Evolutionary conservation across 2,113 vertebrate genomes (phyloP).

Genomic region (Pipa parva): DNA sequence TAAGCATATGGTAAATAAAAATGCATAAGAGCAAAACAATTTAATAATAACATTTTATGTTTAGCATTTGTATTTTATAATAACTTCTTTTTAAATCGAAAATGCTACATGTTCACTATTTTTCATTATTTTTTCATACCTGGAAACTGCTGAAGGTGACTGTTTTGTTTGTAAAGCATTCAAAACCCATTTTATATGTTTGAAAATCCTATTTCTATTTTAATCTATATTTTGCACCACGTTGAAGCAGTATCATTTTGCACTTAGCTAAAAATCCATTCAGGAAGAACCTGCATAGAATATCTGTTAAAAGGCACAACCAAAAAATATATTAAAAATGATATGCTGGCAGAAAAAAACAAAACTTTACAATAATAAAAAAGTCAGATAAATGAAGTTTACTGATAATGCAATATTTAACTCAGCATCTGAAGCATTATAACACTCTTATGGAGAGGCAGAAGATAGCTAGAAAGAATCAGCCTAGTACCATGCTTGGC

Average conservation of each 20-base stretch:
- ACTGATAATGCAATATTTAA: background rate
- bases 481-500: background rate
- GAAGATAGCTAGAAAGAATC: background rate
- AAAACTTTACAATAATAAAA: background rate
- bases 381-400: background rate
- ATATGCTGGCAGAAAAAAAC: background rate
- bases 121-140: constrained; percentile 36
- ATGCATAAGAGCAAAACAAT: background rate
- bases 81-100: constrained; percentile 20
- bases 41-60: background rate
- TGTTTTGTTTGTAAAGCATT: constrained; percentile 18
- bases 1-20: background rate
- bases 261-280: constrained; percentile 10
- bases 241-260: constrained; percentile 28
- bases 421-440: background rate
- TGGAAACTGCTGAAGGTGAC: constrained; percentile 28
- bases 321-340: background rate
- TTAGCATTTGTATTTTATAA: background rate
- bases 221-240: constrained; percentile 19
- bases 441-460: background rate
- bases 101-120: constrained; percentile 1
- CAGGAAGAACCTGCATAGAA: constrained; percentile 7
- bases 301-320: background rate
- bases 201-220: constrained; percentile 30
- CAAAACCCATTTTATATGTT: constrained; percentile 11